These are phyloP conservation scores for Acanthurus leucopareius DNA, from an alignment of 2,797 vertebrate genomes.

Conservation along the genomic window DNA sequence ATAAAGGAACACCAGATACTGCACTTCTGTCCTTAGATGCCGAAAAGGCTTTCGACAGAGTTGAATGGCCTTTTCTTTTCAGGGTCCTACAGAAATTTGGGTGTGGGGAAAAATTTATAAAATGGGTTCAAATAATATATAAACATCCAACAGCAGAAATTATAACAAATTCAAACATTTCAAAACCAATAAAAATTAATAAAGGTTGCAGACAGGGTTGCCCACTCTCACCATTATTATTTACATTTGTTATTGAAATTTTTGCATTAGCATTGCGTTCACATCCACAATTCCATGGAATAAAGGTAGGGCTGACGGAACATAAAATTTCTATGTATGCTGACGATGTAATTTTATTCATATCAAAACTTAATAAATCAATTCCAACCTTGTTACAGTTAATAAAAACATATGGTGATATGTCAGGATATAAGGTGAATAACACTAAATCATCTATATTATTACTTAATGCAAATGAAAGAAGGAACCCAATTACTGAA, in stretches of 20 bases:
- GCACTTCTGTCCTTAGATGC: no score
- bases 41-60: no score
- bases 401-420: no score
- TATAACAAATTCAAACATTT: not conserved
- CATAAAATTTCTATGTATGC: not conserved
- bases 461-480: no score
- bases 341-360: not conserved
- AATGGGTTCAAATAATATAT: not conserved
- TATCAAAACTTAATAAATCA: not conserved
- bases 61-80: not conserved
- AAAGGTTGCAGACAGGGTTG: not conserved
- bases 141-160: not conserved
- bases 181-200: not conserved
- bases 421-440: no score
- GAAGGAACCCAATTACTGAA: no score
- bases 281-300: not conserved
- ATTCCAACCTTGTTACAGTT: not conserved
- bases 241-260: no score
- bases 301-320: not conserved
- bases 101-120: not conserved
- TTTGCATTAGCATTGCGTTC: no score
- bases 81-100: no score
- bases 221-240: not conserved
- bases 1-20: no score
- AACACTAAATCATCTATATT: no score